Percentiles rank a stretch among this genome's conserved stretches.
These are phyloP conservation scores for Drosophila sturtevanti DNA, from an alignment of 1,140 invertebrate genomes.

Conservation along the genomic window DNA sequence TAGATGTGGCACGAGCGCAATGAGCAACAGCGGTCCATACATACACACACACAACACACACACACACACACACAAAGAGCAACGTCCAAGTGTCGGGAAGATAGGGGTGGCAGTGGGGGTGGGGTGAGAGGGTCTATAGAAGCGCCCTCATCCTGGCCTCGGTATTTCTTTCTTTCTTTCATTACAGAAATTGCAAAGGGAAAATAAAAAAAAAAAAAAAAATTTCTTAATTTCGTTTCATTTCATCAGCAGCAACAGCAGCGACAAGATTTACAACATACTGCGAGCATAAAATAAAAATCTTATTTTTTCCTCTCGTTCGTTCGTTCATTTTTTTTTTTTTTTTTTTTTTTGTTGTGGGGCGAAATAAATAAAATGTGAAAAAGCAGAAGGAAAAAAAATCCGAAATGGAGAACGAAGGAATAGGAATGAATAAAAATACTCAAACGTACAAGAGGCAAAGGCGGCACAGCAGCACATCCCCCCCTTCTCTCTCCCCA, in stretches of 20 bases:
- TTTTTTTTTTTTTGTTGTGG: constrained; percentile 11
- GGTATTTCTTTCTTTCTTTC: constrained; percentile 73
- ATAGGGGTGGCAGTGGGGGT: not conserved
- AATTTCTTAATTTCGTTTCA: constrained; percentile 80
- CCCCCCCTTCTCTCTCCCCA: no score
- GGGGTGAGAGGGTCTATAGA: not conserved
- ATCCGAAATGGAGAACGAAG: constrained; percentile 27
- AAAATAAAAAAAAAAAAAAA: constrained; percentile 39
- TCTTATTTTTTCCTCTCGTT: constrained; percentile 54
- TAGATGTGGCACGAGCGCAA: no score
- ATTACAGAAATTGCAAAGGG: constrained; percentile 72
- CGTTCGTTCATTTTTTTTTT: constrained; percentile 10
- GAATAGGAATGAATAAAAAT: constrained; percentile 78
- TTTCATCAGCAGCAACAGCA: constrained; percentile 68
- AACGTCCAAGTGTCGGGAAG: not conserved
- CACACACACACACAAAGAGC: no score
- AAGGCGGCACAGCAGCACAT: not conserved
- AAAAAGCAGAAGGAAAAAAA: constrained; percentile 57
- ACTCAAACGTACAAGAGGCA: constrained; percentile 73
- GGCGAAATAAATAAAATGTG: constrained; percentile 67
- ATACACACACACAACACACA: no score
- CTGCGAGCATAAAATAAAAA: constrained; percentile 79
- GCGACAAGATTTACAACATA: constrained; percentile 78
- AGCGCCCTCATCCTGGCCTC: constrained; percentile 24
- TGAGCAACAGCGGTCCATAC: no score